Base-by-base conservation (phyloP, 2,113 vertebrate genomes). In the Python bivittatus region DNA sequence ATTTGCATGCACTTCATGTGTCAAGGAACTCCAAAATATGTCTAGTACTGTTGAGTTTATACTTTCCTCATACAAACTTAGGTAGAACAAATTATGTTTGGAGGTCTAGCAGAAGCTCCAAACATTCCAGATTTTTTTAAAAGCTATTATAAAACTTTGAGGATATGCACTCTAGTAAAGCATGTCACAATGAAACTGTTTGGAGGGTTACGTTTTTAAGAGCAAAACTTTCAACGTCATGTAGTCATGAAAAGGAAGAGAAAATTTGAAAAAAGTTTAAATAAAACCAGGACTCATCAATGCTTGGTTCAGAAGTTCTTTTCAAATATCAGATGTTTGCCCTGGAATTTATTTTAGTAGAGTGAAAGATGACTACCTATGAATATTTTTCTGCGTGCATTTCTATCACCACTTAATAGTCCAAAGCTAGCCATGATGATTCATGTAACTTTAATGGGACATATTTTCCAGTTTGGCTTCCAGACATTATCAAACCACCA, bases 51-150 rank as follows among this genome's bases (percentile, higher is more conserved):
- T 91, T 52, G 38, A 56, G 48, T 88, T 91, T 91, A 84, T 10
- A 88, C 20, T 83, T 2, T 54, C 38, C 54, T n/a, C 5, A 22
- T 86, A 29, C 5, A 33, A 68, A 88, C 92, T 93, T 88, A 92
- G 27, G 91, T 90, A 96, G 93, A 84, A 91, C 91, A 88, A 92
- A 93, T 91, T 83, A 96, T 91, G 7, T 91, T 94, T 95, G 91
- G 94, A 89, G 79, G 94, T 92, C 92, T 44, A 64, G 44, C 12
- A 48, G 27, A 54, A 72, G 64, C 8, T 33, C 44, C 27, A 52
- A 68, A 68, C 42, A 53, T 68, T 68, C 44, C 8, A 38, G 10
- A 48, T 48, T 48, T 48, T 48, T 48, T 48, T 48, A 58, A 38
- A 25, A 25, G 42, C 12, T 23, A 22, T 13, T 33, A 60, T 58